phyloP scores from a whole-genome alignment of 2,888 invertebrate genomes.

The Ectemnius continuus region DNA sequence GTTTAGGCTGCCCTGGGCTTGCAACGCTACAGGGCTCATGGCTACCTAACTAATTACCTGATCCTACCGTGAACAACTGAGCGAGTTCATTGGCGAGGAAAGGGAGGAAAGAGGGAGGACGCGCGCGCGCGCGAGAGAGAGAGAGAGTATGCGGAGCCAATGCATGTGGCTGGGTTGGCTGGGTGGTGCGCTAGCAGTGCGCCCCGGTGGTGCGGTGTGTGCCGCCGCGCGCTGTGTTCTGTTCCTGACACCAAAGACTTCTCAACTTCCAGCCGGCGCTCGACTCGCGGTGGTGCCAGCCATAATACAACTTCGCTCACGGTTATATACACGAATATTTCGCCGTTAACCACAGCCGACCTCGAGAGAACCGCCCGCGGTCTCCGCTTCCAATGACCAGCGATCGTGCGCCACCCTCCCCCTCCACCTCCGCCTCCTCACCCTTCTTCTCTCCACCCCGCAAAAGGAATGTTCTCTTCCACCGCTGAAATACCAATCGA shows the following conservation, averaged over 20 bases:
- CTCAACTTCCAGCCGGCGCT: conserved; percentile 68
- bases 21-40: conserved; percentile 68
- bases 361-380: conserved; percentile 37
- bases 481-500: conserved; percentile 6
- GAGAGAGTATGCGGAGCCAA: conserved; percentile 25
- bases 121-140: conserved; percentile 22
- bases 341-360: conserved; percentile 51
- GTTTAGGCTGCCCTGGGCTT: conserved; percentile 58
- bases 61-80: conserved; percentile 70
- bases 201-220: conserved; percentile 27
- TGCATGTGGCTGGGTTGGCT: conserved; percentile 37
- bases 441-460: no score
- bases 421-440: no score
- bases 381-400: conserved; percentile 48
- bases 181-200: background rate
- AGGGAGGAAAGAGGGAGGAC: conserved; percentile 46
- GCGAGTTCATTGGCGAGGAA: conserved; percentile 70
- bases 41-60: conserved; percentile 76
- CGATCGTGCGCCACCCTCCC: conserved; percentile 17
- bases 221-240: conserved; percentile 54
- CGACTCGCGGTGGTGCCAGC: conserved; percentile 55
- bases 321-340: conserved; percentile 59
- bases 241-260: conserved; percentile 77
- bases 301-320: conserved; percentile 62
- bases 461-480: background rate